A percentile compares a stretch with the other conserved stretches of the same genome.
Conservation (phyloP, 2,797 vertebrate species). For the Vultur gryphus region DNA sequence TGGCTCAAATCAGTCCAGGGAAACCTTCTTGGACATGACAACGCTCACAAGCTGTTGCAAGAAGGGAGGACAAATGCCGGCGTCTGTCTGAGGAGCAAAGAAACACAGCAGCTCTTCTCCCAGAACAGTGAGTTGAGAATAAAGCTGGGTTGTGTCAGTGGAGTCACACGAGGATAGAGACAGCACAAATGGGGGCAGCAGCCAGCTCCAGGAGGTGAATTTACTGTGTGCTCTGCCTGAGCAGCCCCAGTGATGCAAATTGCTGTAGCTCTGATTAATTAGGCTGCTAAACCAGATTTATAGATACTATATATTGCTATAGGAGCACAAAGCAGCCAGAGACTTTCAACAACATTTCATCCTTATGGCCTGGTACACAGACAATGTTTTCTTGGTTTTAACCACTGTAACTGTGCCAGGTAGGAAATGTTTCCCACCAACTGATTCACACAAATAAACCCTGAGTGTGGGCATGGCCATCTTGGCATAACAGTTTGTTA, state of each 20-base stretch:
- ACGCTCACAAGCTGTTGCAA: not conserved
- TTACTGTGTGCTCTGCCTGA: not conserved
- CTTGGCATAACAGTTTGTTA: not conserved
- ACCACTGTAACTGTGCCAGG: not conserved
- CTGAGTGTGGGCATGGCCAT: not conserved
- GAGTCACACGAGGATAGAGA: not conserved
- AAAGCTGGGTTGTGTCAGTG: not conserved
- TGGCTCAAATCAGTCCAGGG: not conserved
- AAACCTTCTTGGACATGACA: not conserved
- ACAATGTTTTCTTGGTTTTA: slow-evolving; percentile 19
- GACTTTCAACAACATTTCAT: not conserved
- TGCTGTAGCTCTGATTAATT: slow-evolving; percentile 24
- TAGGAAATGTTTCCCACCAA: not conserved
- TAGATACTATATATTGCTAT: not conserved
- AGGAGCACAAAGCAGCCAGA: not conserved
- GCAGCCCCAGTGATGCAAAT: not conserved
- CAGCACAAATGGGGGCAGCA: not conserved
- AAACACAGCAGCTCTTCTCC: not conserved
- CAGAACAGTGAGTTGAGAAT: not conserved
- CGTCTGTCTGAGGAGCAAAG: not conserved
- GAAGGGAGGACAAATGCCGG: not conserved
- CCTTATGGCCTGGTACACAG: not conserved
- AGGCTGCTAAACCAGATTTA: not conserved
- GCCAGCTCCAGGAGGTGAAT: not conserved
- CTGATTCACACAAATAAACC: not conserved